Conservation (phyloP, 2,113 vertebrate genomes). For the Bujurquina vittata region DNA sequence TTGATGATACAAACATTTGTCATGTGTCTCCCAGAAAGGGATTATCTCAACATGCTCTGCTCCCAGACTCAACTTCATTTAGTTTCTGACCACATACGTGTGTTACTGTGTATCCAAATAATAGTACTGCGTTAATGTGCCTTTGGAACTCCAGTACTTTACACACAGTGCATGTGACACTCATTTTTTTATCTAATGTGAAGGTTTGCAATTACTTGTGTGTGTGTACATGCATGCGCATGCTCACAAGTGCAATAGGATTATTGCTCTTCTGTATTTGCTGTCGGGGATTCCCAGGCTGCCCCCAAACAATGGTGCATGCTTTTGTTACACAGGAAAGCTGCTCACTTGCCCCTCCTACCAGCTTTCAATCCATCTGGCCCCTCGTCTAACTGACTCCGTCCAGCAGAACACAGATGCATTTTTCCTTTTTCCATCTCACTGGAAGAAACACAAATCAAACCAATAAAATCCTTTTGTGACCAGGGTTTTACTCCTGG, state of each 20-base stretch:
- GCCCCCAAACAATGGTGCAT: conserved; percentile 47
- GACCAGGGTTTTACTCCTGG: background rate
- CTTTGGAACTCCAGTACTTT: background rate
- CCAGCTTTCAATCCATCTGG: conserved; percentile 36
- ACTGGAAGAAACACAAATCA: conserved; percentile 30
- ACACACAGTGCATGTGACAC: background rate
- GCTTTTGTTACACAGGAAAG: conserved; percentile 56
- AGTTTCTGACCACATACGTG: background rate
- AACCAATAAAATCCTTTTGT: conserved; percentile 37
- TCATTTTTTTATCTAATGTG: background rate
- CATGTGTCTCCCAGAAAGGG: background rate
- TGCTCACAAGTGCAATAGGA: conserved; percentile 22
- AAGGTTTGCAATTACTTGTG: background rate
- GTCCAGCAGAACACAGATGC: conserved; percentile 20
- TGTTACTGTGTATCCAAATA: background rate
- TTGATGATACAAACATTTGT: background rate
- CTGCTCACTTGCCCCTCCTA: conserved; percentile 32
- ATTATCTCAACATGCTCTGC: background rate
- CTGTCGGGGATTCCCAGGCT: conserved; percentile 62
- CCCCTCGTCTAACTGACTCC: conserved; percentile 20
- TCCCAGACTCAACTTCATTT: background rate
- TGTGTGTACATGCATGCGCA: background rate
- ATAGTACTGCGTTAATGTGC: background rate
- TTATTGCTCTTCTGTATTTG: conserved; percentile 45
- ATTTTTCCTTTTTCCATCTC: conserved; percentile 33